A percentile compares a stretch with the other conserved stretches of the same genome.
These are phyloP conservation scores for Eumacrocentrus americanus DNA, from an alignment of 2,888 invertebrate genomes.

Conservation along the genomic window DNA sequence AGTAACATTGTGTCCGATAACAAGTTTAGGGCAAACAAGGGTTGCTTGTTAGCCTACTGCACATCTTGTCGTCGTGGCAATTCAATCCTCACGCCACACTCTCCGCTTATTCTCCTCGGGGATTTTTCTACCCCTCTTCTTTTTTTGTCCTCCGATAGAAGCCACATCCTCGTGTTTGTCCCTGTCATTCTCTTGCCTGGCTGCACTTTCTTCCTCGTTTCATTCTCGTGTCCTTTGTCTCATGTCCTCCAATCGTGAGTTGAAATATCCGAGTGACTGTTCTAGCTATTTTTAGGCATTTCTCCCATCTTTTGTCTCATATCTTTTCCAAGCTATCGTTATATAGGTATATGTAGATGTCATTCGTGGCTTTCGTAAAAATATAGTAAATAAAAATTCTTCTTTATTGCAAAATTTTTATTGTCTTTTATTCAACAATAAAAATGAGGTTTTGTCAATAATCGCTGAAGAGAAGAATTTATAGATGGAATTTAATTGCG, in stretches of 20 bases:
- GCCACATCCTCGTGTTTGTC: conserved; percentile 19
- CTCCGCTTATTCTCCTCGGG: not conserved
- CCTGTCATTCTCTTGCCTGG: not conserved
- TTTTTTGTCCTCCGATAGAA: not conserved
- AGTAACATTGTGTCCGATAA: conserved; percentile 34
- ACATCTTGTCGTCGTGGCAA: conserved; percentile 13
- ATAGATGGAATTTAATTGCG: not conserved
- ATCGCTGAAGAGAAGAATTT: too few relatives aligned
- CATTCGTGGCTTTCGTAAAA: too few relatives aligned
- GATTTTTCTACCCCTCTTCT: not conserved
- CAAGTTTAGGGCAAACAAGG: conserved; percentile 48
- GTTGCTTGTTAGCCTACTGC: conserved; percentile 43
- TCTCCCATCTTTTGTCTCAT: not conserved
- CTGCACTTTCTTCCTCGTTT: not conserved
- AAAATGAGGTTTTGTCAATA: too few relatives aligned
- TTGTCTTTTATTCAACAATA: too few relatives aligned
- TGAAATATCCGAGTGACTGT: not conserved
- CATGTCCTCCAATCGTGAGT: not conserved
- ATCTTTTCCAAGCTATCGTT: not conserved
- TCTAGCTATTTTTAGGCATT: not conserved
- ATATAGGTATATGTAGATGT: too few relatives aligned
- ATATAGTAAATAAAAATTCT: too few relatives aligned
- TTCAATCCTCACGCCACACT: not conserved
- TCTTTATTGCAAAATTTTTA: too few relatives aligned
- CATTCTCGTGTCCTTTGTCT: not conserved